Evolutionary conservation across 2,113 vertebrate genomes (phyloP).

Genomic region (Sander vitreus): DNA sequence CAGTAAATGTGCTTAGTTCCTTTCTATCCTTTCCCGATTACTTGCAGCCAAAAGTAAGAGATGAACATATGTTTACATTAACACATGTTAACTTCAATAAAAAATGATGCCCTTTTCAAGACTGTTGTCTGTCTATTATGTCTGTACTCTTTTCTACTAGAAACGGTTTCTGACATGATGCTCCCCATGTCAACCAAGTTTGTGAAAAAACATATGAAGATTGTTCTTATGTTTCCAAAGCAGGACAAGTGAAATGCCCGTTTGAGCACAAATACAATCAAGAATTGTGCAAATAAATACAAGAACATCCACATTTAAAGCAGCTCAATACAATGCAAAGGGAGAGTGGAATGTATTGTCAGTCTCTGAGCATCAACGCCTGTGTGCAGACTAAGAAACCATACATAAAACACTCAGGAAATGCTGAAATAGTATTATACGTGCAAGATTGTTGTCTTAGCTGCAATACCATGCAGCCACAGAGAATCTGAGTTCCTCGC

Average conservation of each 20-base stretch:
- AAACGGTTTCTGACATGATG: not conserved
- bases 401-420: not conserved
- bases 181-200: not conserved
- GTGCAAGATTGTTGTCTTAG: not conserved
- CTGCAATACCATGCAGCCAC: not conserved
- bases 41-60: too few species aligned
- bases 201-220: too few species aligned
- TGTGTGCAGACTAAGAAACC: not conserved
- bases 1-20: too few species aligned
- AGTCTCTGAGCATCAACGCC: not conserved
- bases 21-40: too few species aligned
- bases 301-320: slow-evolving; percentile 3
- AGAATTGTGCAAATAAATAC: not conserved
- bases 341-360: not conserved
- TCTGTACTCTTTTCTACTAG: not conserved
- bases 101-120: too few species aligned
- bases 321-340: not conserved
- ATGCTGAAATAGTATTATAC: slow-evolving; percentile 2
- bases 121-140: too few species aligned
- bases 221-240: not conserved
- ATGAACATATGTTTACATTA: too few species aligned
- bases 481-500: not conserved
- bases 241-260: not conserved
- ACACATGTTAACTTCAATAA: too few species aligned
- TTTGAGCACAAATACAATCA: not conserved